Evolutionary conservation across 2,113 vertebrate species (phyloP).

Genomic region (Pedionomus torquatus): DNA sequence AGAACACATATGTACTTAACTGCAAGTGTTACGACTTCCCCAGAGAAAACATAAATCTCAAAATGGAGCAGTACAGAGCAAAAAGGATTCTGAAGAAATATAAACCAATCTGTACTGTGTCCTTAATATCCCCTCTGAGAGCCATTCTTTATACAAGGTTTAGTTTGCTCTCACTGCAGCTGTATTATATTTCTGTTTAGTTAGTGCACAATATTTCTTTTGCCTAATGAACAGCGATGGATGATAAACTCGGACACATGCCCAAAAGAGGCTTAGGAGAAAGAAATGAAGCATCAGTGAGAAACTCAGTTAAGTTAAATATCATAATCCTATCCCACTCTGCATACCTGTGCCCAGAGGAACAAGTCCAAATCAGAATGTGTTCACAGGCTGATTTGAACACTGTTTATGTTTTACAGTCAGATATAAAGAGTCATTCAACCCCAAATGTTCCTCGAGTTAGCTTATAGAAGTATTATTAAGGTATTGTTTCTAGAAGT

Average conservation of each 20-base stretch:
- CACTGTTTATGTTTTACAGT: background rate
- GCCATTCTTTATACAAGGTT: slow-evolving; percentile 1
- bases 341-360: background rate
- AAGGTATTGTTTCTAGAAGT: background rate
- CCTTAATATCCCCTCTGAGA: slow-evolving; percentile 34
- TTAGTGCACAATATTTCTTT: background rate
- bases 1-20: slow-evolving; percentile 17
- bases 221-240: background rate
- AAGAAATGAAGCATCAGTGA: background rate
- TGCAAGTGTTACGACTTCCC: slow-evolving; percentile 39
- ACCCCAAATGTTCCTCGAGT: background rate
- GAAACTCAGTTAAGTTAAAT: background rate
- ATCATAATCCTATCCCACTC: background rate
- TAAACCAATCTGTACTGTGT: slow-evolving; percentile 24
- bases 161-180: background rate
- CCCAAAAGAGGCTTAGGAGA: background rate
- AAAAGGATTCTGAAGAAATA: slow-evolving; percentile 49
- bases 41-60: slow-evolving; percentile 40
- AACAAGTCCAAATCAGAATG: background rate
- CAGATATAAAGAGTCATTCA: background rate
- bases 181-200: background rate
- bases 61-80: background rate
- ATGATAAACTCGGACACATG: background rate
- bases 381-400: background rate
- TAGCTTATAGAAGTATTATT: background rate